phyloP scores from a whole-genome alignment of 2,888 invertebrate species.

The Calameuta idolon region DNA sequence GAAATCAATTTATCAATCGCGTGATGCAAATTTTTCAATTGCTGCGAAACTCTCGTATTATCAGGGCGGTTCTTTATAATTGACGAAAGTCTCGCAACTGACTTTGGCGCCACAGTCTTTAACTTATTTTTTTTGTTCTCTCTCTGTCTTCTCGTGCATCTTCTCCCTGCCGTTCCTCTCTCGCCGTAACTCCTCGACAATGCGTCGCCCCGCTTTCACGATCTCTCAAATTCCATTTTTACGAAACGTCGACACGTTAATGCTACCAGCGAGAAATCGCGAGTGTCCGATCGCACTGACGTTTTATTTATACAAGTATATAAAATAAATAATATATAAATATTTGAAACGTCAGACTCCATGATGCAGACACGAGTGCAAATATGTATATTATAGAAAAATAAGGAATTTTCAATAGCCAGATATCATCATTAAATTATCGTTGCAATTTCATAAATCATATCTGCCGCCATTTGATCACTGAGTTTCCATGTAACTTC shows the following conservation, averaged over 20 bases:
- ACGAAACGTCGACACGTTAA: background rate
- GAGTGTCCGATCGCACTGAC: background rate
- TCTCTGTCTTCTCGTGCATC: background rate
- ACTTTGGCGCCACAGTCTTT: background rate
- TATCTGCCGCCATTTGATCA: background rate
- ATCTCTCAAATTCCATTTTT: constrained; percentile 3
- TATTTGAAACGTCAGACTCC: background rate
- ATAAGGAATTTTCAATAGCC: background rate
- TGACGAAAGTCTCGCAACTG: background rate
- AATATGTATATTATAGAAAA: background rate
- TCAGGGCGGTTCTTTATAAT: background rate
- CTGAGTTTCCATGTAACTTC: too few species aligned
- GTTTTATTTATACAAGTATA: background rate
- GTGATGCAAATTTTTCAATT: background rate
- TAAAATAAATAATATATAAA: background rate
- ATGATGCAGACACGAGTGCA: background rate
- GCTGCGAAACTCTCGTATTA: background rate
- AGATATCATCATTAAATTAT: background rate
- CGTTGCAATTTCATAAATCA: background rate
- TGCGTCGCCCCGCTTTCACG: background rate
- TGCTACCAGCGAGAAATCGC: background rate
- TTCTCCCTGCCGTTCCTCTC: background rate
- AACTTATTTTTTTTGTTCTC: background rate
- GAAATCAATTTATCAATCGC: too few species aligned
- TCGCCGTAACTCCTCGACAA: background rate